Percentiles rank a stretch among this genome's conserved stretches.
Conservation (phyloP, 2,113 vertebrate genomes). For the Petroica traversi region DNA sequence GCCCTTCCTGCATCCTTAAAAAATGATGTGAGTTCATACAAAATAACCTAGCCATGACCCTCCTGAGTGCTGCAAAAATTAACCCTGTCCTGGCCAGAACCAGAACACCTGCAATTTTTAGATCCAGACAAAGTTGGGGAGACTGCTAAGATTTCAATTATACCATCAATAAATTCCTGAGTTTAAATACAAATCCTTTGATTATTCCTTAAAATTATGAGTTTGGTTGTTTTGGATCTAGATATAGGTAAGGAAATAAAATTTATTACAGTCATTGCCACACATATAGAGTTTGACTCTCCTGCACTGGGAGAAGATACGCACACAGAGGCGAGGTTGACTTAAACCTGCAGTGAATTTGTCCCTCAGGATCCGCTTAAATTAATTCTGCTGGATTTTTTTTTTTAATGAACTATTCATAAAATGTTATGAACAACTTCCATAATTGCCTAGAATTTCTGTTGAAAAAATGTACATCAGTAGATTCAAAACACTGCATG, state of each 20-base stretch:
- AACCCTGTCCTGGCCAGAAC: neutral
- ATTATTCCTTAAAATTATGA: neutral
- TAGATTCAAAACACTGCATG: neutral
- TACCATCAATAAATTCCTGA: neutral
- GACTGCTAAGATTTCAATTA: neutral
- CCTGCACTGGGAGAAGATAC: neutral
- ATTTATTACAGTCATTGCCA: neutral
- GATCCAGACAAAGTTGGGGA: neutral
- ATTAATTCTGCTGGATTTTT: neutral
- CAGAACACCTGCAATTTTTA: neutral
- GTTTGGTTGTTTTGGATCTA: neutral
- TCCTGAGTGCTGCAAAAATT: neutral
- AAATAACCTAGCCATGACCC: neutral
- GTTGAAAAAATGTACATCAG: neutral
- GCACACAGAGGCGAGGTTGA: neutral
- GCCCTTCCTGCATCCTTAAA: neutral
- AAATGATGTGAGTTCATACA: neutral
- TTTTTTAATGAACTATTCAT: constrained; percentile 9
- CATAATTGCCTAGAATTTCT: neutral
- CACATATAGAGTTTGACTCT: neutral
- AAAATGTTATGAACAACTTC: constrained; percentile 1
- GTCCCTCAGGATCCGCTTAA: neutral
- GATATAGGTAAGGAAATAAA: neutral
- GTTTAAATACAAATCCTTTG: neutral
- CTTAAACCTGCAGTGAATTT: neutral